Evolutionary conservation across 2,113 vertebrate species (phyloP), one percentile per base, ranked within the genome.

Genomic region (Aphyosemion australe): DNA sequence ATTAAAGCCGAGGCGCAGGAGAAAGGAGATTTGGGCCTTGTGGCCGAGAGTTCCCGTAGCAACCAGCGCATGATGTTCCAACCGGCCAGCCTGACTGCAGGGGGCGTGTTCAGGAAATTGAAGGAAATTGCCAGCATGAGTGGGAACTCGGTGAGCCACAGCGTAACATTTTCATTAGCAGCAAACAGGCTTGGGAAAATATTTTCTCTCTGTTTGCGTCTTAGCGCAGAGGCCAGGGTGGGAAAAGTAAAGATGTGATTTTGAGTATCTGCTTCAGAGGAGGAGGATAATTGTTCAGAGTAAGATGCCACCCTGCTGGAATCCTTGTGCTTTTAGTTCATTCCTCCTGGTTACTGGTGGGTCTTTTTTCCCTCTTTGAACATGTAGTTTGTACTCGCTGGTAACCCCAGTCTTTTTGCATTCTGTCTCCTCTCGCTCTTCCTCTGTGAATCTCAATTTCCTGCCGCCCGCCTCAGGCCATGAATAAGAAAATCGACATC

Each of bases 401-500:
- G 70, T 88, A 77, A 83, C 85, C 82, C 75, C 72, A 20, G 65
- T 84, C 76, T 84, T 81, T 86, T 61, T 80, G 69, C 63, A 68
- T 78, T 86, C 65, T 68, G 64, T 77, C 72, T 84, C 61, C 47
- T 47, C 65, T 69, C 48, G n/a, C 71, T 84, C 72, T 61, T 75
- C 77, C 54, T 79, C 74, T 72, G 68, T 83, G 84, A 87, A 89
- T 90, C 82, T 86, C 88, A 84, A 69, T 84, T 88, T 74, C 65
- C 63, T 60, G 52, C 72, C 2, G 49, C 62, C 60, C 12, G 72
- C 77, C 84, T 61, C 86, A 97, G 96, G 93, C 93, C 69, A 95
- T 93, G 88, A 91, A 93, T 91, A 97, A 95, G 91, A 97, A 97
- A 92, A 95, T 96, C 19, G 95, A 95, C 53, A 92, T 96, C 84